Evolutionary conservation across 2,888 invertebrate genomes (phyloP).

Genomic region (Mactromeris polynyma): DNA sequence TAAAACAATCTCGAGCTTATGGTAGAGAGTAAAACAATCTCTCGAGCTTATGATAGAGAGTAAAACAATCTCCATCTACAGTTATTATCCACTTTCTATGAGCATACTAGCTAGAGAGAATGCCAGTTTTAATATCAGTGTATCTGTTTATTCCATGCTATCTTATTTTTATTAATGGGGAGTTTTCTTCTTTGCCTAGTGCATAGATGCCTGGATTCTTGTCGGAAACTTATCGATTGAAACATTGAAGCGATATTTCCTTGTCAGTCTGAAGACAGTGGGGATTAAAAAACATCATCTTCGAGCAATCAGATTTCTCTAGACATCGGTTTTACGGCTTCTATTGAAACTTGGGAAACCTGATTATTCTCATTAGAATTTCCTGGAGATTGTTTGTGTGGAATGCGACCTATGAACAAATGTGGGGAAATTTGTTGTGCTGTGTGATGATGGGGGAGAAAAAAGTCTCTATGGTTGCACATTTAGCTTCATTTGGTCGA

Average conservation of each 20-base stretch:
- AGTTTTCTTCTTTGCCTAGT: neutral
- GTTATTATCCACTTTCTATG: too few species aligned
- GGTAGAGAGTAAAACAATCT: too few species aligned
- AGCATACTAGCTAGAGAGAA: neutral
- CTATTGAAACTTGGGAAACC: neutral
- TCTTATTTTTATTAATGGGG: neutral
- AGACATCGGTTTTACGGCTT: neutral
- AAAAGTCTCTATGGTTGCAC: too few species aligned
- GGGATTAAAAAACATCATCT: neutral
- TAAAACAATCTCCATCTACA: too few species aligned
- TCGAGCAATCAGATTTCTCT: slow-evolving; percentile 2
- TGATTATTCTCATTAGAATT: neutral
- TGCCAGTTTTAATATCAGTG: neutral
- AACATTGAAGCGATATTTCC: neutral
- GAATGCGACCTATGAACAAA: neutral
- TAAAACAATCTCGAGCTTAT: too few species aligned
- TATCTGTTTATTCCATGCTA: neutral
- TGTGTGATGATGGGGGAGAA: too few species aligned
- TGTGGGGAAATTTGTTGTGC: too few species aligned
- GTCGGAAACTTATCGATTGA: neutral
- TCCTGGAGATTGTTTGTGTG: neutral
- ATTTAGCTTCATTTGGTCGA: too few species aligned
- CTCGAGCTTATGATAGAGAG: too few species aligned
- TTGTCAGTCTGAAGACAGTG: neutral
- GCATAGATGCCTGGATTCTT: neutral